These are phyloP conservation scores for Rhinella marina DNA, from an alignment of 2,797 vertebrate species.

Conservation along the genomic window DNA sequence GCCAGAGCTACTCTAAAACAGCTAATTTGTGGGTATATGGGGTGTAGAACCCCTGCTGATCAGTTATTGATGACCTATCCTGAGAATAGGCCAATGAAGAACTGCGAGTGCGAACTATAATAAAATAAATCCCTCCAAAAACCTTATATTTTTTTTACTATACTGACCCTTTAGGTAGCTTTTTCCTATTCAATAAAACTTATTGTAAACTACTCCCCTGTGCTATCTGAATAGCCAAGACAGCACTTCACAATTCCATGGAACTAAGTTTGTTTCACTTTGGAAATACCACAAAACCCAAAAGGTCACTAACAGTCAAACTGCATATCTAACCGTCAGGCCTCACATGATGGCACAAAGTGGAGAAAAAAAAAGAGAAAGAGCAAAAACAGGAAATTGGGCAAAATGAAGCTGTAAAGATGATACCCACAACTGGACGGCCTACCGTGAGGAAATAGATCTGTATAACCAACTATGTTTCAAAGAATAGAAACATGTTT, in stretches of 20 bases:
- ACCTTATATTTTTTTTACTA: neutral
- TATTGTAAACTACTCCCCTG: neutral
- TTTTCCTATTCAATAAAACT: neutral
- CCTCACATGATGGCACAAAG: constrained; percentile 71
- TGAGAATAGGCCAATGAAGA: no score
- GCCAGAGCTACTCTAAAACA: no score
- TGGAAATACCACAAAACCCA: constrained; percentile 44
- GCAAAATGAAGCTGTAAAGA: constrained; percentile 64
- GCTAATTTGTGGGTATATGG: no score
- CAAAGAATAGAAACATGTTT: neutral
- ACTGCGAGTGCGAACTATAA: no score
- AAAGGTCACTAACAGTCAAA: constrained; percentile 68
- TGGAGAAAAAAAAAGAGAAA: constrained; percentile 65
- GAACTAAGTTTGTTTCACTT: constrained; percentile 33
- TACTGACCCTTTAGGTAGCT: neutral
- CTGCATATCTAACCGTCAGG: constrained; percentile 72
- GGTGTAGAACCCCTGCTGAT: no score
- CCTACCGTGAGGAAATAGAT: constrained; percentile 8
- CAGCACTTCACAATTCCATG: constrained; percentile 49
- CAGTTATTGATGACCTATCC: no score
- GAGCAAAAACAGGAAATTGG: constrained; percentile 75
- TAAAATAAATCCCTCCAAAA: no score
- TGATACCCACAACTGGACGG: constrained; percentile 24
- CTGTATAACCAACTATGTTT: neutral
- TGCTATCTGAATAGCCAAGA: constrained; percentile 18